Base-by-base conservation (phyloP, 2,888 invertebrate genomes). In the Cheilosia variabilis region DNA sequence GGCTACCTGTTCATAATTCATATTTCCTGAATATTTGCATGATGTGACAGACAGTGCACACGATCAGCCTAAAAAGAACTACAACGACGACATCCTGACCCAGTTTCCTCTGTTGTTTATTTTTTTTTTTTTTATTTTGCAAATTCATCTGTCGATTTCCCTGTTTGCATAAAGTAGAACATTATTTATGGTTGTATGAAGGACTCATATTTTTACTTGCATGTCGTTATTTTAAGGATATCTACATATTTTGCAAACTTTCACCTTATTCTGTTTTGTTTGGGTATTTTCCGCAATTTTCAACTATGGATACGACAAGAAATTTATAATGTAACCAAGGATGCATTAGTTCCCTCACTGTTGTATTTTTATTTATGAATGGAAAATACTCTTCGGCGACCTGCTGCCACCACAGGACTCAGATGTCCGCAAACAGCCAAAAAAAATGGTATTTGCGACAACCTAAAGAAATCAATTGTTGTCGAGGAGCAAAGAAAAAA, bases 191-290 rank as follows among this genome's bases (percentile, higher is more conserved):
- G 71, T 57, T 65, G 34, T 47, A 37, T 62, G 55, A 43, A 55
- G 24, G 24, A 73, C 53, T n/a, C 43, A 50, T 47, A 34, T 34
- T 60, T 68, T 66, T 57, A 76, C 52, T 62, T 81, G 86, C 72
- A 81, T 77, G 65, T 43, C 31, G 43, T 34, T 60, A 47, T 72
- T 81, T 71, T 71, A 81, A 47, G 66, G 34, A 71, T 87, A 81
- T 89, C 37, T 37, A 37, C 37, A 37, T 37, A 37, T 37, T 89
- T 89, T 88, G 88, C 76, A 89, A 89, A 89, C 89, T 89, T 89
- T 89, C 89, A 88, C 88, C 88, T 88, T 84, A 43, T 72, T 22
- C 41, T 53, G 68, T 62, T 71, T 88, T 88, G 88, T 88, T 83
- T 65, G 82, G 66, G 80, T 88, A 87, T 88, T 87, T 88, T 87